Evolutionary conservation across 2,888 invertebrate species (phyloP).

Genomic region (Rhogogaster chlorosoma): DNA sequence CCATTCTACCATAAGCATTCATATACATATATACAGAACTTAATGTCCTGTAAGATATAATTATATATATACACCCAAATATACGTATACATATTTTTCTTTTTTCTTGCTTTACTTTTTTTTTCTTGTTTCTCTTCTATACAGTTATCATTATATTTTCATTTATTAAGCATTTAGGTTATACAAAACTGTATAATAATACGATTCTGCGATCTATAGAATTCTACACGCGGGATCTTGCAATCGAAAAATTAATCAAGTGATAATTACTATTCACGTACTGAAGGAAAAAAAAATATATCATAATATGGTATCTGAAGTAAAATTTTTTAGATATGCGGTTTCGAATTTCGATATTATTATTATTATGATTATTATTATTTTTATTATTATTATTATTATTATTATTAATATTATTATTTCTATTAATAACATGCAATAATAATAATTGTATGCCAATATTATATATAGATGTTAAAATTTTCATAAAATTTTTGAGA

Average conservation of each 20-base stretch:
- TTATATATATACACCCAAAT: background rate
- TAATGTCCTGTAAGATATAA: background rate
- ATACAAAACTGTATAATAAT: background rate
- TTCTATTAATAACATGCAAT: background rate
- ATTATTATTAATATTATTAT: background rate
- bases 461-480: background rate
- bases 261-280: background rate
- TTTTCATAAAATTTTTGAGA: background rate
- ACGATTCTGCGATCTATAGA: background rate
- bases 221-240: background rate
- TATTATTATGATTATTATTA: background rate
- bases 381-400: background rate
- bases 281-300: background rate
- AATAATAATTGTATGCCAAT: background rate
- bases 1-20: conserved; percentile 50
- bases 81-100: background rate
- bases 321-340: background rate
- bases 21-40: conserved; percentile 12
- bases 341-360: background rate
- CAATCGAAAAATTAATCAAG: too few species aligned
- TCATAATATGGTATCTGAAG: too few species aligned
- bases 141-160: background rate
- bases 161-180: background rate
- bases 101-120: background rate
- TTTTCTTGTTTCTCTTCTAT: background rate